A percentile compares a stretch with the other conserved stretches of the same genome.
phyloP scores from a whole-genome alignment of 2,888 invertebrate species.

The Cosmia pyralina region DNA sequence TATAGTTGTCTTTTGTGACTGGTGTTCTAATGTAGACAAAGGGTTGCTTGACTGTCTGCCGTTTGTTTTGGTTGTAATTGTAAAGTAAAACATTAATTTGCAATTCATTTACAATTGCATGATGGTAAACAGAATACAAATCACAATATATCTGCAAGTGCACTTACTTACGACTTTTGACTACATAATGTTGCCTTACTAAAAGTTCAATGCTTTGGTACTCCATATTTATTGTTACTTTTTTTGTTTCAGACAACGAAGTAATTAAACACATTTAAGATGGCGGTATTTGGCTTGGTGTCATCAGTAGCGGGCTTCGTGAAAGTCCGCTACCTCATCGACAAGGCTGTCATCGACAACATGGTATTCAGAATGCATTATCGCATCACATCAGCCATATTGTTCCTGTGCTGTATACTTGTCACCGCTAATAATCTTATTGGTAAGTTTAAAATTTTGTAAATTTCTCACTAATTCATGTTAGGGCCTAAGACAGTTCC shows the following conservation, averaged over 20 bases:
- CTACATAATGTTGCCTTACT: conserved; percentile 23
- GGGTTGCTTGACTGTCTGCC: conserved; percentile 53
- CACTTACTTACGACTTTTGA: conserved; percentile 13
- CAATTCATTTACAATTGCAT: conserved; percentile 32
- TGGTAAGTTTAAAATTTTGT: conserved; percentile 91
- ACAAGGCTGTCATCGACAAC: conserved; percentile 97
- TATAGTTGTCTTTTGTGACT: conserved; percentile 76
- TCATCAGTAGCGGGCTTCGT: conserved; percentile 97
- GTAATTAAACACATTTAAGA: conserved; percentile 83
- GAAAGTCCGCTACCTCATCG: conserved; percentile 96
- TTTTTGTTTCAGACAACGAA: conserved; percentile 76
- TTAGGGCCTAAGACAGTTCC: background rate
- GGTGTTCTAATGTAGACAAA: conserved; percentile 66
- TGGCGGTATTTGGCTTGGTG: conserved; percentile 96
- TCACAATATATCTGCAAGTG: conserved; percentile 15
- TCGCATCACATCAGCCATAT: conserved; percentile 95
- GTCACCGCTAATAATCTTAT: conserved; percentile 97
- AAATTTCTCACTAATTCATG: background rate
- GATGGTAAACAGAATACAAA: conserved; percentile 20
- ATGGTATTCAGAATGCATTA: conserved; percentile 97
- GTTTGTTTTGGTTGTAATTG: conserved; percentile 40
- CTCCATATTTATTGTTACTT: conserved; percentile 14
- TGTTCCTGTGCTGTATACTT: conserved; percentile 96
- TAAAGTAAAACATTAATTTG: conserved; percentile 35
- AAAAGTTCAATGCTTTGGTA: conserved; percentile 23